Evolutionary conservation across 1,140 invertebrate genomes (phyloP).

Genomic region (Drosophila watanabei): DNA sequence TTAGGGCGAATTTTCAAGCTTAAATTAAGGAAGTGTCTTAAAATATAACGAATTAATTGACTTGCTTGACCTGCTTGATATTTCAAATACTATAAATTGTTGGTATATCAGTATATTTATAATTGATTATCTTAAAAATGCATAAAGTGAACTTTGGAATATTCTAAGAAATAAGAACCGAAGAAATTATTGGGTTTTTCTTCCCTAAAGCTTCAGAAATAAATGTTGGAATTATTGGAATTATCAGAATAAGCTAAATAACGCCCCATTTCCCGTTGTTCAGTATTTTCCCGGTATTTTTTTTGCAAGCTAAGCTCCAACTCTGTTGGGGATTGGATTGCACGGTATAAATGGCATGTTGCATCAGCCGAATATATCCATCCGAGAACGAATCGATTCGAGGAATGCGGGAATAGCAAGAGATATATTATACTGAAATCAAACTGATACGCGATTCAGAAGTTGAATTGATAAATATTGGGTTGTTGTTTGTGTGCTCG

Average conservation of each 20-base stretch:
- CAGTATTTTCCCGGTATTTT: not conserved
- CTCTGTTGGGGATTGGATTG: conserved; percentile 23
- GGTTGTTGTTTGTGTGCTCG: conserved; percentile 30
- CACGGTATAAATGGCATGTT: conserved; percentile 39
- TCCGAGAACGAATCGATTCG: not conserved
- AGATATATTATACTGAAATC: conserved; percentile 19
- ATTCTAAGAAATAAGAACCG: not conserved
- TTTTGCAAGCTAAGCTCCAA: conserved; percentile 15
- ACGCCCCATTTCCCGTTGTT: not conserved
- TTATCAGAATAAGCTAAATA: not conserved
- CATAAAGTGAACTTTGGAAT: not conserved
- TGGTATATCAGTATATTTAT: no score
- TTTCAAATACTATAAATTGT: no score
- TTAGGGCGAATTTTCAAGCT: no score
- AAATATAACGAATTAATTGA: no score
- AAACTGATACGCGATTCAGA: conserved; percentile 31
- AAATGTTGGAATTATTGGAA: not conserved
- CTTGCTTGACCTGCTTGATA: no score
- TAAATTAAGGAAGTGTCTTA: no score
- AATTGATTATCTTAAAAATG: no score
- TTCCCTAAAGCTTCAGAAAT: not conserved
- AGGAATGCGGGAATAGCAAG: conserved; percentile 15
- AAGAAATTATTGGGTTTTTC: not conserved
- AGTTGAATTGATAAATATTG: conserved; percentile 32
- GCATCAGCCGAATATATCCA: conserved; percentile 55